Evolutionary conservation across 2,888 invertebrate genomes (phyloP).

Genomic region (Rhagonycha fulva): DNA sequence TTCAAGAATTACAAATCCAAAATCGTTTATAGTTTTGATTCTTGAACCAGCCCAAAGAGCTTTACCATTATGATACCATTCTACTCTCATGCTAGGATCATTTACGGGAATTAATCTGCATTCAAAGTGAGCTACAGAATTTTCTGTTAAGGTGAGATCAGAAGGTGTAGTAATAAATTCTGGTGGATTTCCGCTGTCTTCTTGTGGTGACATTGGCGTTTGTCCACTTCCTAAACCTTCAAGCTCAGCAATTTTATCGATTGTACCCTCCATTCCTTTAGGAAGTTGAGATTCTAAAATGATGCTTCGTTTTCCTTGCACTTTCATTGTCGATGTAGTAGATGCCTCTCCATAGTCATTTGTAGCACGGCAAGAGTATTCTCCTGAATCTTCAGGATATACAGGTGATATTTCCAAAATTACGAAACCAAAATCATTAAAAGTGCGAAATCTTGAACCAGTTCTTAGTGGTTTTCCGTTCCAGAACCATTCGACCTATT

Average conservation of each 20-base stretch:
- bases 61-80: slow-evolving; percentile 98
- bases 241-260: slow-evolving; percentile 89
- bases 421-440: slow-evolving; percentile 97
- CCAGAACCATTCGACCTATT: slow-evolving; percentile 92
- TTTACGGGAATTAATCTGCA: slow-evolving; percentile 87
- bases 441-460: slow-evolving; percentile 92
- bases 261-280: slow-evolving; percentile 91
- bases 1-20: slow-evolving; percentile 96
- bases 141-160: slow-evolving; percentile 83
- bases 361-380: slow-evolving; percentile 85
- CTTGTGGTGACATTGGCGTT: slow-evolving; percentile 71
- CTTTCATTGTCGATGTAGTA: slow-evolving; percentile 86
- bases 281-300: slow-evolving; percentile 90
- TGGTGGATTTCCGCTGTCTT: slow-evolving; percentile 85
- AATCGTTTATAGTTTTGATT: slow-evolving; percentile 95
- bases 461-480: slow-evolving; percentile 87
- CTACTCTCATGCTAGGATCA: slow-evolving; percentile 91
- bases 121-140: slow-evolving; percentile 90
- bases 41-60: slow-evolving; percentile 88
- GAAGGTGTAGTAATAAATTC: slow-evolving; percentile 88
- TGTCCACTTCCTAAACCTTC: slow-evolving; percentile 81
- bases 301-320: slow-evolving; percentile 89
- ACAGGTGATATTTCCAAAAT: slow-evolving; percentile 97
- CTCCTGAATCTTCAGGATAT: slow-evolving; percentile 94
- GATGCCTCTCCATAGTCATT: slow-evolving; percentile 92